Conservation (phyloP, 1,140 invertebrate genomes). For the Samia ricini region DNA sequence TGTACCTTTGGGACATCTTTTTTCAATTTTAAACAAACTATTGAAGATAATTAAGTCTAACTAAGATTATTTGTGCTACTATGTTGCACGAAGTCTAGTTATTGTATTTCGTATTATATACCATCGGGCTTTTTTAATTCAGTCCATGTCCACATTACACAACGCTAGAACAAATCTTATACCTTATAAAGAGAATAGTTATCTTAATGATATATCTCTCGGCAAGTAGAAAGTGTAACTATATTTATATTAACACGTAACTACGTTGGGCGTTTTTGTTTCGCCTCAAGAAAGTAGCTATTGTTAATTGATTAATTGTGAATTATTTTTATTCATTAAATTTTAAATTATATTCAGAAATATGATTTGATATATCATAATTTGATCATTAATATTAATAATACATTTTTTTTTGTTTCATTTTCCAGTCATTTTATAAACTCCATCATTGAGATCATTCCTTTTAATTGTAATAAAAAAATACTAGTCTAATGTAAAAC, state of each 20-base stretch:
- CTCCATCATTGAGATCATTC: no score
- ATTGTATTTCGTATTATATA: not conserved
- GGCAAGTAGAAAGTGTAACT: slow-evolving; percentile 8
- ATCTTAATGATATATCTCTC: slow-evolving; percentile 9
- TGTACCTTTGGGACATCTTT: no score
- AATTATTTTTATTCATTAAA: not conserved
- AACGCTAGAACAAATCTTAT: not conserved
- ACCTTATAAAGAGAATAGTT: slow-evolving; percentile 4
- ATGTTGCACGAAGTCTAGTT: no score
- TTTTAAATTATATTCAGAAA: not conserved
- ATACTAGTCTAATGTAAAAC: no score
- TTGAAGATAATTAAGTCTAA: no score
- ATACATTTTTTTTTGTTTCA: no score
- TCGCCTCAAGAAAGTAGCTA: not conserved
- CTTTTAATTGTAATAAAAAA: no score
- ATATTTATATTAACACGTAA: slow-evolving; percentile 10
- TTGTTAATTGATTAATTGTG: not conserved
- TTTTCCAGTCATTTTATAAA: no score
- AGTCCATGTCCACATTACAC: not conserved
- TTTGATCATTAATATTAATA: not conserved
- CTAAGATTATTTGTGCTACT: no score
- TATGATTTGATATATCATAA: not conserved
- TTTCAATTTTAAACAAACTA: no score
- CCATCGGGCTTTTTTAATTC: not conserved
- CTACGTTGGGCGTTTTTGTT: not conserved